Evolutionary conservation across 2,888 invertebrate genomes (phyloP).

Genomic region (Rotaria sp.): DNA sequence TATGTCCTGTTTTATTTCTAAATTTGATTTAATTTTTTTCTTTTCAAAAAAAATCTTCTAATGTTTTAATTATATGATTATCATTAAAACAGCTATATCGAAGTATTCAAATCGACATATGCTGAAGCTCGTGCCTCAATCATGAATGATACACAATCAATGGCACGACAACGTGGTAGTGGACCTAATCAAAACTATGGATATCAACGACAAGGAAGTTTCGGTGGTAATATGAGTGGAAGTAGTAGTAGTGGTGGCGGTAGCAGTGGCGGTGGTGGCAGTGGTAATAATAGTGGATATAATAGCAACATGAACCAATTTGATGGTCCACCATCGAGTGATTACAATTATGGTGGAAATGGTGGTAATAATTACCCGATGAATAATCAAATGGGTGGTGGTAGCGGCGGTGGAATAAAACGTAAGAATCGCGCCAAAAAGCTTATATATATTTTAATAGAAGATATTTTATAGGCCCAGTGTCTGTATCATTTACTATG

Average conservation of each 20-base stretch:
- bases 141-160: conserved; percentile 3
- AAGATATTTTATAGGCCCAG: background rate
- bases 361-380: background rate
- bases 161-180: background rate
- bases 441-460: background rate
- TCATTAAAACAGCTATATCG: conserved; percentile 26
- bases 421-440: background rate
- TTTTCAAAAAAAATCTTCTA: background rate
- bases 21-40: background rate
- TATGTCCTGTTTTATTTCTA: background rate
- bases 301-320: background rate
- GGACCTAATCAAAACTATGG: background rate
- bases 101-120: conserved; percentile 29
- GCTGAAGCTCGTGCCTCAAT: conserved; percentile 23
- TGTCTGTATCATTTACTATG: conserved; percentile 12
- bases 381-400: background rate
- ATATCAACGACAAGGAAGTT: background rate
- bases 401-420: background rate
- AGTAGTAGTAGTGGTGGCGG: no score
- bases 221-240: background rate
- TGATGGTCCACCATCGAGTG: background rate
- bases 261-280: background rate
- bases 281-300: background rate
- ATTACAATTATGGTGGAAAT: background rate
- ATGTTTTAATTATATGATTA: background rate